A percentile compares a stretch with the other conserved stretches of the same genome.
Conservation (phyloP, 2,797 vertebrate species). For the Sebastes hubbsi region DNA sequence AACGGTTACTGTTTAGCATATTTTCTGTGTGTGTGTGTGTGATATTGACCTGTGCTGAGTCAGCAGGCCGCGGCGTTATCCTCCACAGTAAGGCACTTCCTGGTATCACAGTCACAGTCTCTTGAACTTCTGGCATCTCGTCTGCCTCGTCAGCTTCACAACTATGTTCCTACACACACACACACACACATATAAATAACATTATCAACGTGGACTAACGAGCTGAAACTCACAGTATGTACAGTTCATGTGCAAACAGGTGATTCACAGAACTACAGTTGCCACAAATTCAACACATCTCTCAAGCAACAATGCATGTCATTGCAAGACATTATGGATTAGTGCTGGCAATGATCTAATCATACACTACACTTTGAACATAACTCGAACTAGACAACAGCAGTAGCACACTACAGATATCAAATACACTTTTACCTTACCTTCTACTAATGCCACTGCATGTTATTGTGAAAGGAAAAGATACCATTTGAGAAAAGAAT, state of each 20-base stretch:
- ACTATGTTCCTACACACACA: constrained; percentile 73
- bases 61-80: constrained; percentile 88
- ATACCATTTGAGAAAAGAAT: constrained; percentile 65
- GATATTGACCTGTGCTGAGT: constrained; percentile 88
- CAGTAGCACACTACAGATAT: constrained; percentile 71
- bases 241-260: constrained; percentile 50
- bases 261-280: constrained; percentile 65
- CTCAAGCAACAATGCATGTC: constrained; percentile 72
- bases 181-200: constrained; percentile 33
- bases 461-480: constrained; percentile 74
- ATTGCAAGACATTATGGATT: constrained; percentile 70
- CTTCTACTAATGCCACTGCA: constrained; percentile 77
- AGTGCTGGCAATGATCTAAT: constrained; percentile 72
- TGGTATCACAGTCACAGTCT: constrained; percentile 93
- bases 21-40: neutral
- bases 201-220: neutral
- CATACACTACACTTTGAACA: constrained; percentile 68
- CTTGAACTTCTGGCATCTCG: constrained; percentile 88
- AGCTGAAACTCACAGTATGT: neutral
- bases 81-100: constrained; percentile 98
- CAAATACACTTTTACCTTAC: constrained; percentile 71
- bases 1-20: neutral
- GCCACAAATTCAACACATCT: constrained; percentile 69
- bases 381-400: constrained; percentile 72
- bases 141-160: constrained; percentile 83